Evolutionary conservation across 2,113 vertebrate species (phyloP).

Genomic region (Prunella fulvescens): DNA sequence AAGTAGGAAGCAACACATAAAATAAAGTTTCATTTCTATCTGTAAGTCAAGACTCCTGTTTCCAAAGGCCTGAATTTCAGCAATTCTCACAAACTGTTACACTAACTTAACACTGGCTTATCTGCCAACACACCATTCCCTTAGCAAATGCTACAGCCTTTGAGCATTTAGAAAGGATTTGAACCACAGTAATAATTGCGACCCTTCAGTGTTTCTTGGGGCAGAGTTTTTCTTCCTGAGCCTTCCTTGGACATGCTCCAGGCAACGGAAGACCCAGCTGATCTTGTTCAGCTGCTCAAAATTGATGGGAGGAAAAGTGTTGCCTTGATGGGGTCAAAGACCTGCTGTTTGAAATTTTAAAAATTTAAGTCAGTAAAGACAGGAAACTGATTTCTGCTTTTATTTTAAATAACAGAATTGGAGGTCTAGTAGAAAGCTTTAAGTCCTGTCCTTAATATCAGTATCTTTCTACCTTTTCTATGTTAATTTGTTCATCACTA

Average conservation of each 20-base stretch:
- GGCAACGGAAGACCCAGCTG: neutral
- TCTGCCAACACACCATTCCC: neutral
- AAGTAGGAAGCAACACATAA: neutral
- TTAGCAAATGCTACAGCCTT: neutral
- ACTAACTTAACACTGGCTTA: neutral
- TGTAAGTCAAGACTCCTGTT: neutral
- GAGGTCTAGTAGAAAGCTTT: neutral
- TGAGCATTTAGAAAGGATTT: neutral
- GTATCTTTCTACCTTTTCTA: neutral
- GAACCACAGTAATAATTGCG: neutral
- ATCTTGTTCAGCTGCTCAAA: neutral
- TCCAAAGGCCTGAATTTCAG: neutral
- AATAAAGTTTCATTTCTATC: neutral
- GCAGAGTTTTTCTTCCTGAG: neutral
- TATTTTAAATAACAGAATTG: neutral
- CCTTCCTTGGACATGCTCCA: neutral
- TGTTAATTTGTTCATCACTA: neutral
- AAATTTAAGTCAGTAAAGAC: neutral
- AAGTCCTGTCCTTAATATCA: neutral
- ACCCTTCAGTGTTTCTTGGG: neutral
- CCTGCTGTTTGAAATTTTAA: neutral
- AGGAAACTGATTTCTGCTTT: neutral
- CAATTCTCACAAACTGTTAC: neutral
- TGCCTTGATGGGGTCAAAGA: neutral
- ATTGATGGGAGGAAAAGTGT: neutral